Percentiles rank a stretch among this genome's conserved stretches.
Conservation (phyloP, 2,797 vertebrate genomes). For the Sorex maritimensis region DNA sequence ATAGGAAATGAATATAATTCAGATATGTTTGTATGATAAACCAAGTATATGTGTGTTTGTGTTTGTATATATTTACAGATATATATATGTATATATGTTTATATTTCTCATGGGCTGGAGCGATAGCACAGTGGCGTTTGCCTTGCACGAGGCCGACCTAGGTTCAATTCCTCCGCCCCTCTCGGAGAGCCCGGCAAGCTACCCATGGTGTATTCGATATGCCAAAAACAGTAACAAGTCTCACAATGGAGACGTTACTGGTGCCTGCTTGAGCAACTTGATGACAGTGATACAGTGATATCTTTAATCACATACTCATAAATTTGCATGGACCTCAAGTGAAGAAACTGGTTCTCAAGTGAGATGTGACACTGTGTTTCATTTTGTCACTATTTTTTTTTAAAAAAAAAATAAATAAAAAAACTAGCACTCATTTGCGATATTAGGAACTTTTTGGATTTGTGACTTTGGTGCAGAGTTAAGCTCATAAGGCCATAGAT, state of each 20-base stretch:
- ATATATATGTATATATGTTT: no score
- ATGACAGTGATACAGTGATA: no score
- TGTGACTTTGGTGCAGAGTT: conserved; percentile 23
- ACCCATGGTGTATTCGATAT: no score
- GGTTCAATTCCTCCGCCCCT: no score
- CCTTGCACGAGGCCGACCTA: no score
- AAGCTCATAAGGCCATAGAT: neutral
- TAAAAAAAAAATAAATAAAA: neutral
- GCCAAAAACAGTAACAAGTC: no score
- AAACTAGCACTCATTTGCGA: neutral
- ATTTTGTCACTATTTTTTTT: neutral
- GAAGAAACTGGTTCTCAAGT: conserved; percentile 51
- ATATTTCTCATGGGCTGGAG: neutral
- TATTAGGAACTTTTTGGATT: conserved; percentile 41
- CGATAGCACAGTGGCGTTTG: no score
- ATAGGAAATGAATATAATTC: conserved; percentile 12
- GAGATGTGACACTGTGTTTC: conserved; percentile 9
- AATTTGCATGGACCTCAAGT: conserved; percentile 57
- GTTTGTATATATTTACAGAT: neutral
- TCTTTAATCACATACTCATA: conserved; percentile 53
- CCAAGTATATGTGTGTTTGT: neutral
- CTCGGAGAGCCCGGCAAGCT: no score
- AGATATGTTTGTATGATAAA: neutral
- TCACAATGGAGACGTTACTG: no score
- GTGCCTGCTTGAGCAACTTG: no score